A percentile compares a stretch with the other conserved stretches of the same genome.
These are phyloP conservation scores for Channa argus DNA, from an alignment of 2,113 vertebrate species.

Conservation along the genomic window DNA sequence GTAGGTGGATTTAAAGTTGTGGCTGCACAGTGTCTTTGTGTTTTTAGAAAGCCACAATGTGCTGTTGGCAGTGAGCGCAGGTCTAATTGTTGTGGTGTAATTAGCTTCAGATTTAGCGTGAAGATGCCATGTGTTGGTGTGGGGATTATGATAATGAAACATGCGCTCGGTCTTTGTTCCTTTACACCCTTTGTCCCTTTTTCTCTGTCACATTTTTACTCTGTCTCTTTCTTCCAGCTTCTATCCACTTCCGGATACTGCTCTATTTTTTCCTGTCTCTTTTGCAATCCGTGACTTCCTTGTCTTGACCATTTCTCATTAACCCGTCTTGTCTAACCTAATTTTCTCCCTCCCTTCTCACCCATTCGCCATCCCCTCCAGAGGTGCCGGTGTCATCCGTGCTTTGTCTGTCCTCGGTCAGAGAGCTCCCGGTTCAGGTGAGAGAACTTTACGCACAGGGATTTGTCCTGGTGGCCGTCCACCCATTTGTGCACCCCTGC, in stretches of 20 bases:
- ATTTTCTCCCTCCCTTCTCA: slow-evolving; percentile 10
- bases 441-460: slow-evolving; percentile 93
- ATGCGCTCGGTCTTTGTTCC: slow-evolving; percentile 53
- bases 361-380: slow-evolving; percentile 53
- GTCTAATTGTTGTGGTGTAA: slow-evolving; percentile 69
- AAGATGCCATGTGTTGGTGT: slow-evolving; percentile 71
- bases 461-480: slow-evolving; percentile 91
- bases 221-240: slow-evolving; percentile 36
- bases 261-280: not conserved
- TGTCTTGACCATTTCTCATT: slow-evolving; percentile 18
- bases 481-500: slow-evolving; percentile 92
- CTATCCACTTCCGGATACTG: slow-evolving; percentile 23
- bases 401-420: slow-evolving; percentile 90
- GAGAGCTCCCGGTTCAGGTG: slow-evolving; percentile 91
- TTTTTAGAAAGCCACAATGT: slow-evolving; percentile 39
- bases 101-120: slow-evolving; percentile 73
- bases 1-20: not conserved
- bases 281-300: slow-evolving; percentile 12
- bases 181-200: slow-evolving; percentile 50
- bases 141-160: slow-evolving; percentile 61
- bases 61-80: slow-evolving; percentile 48
- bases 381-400: slow-evolving; percentile 88
- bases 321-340: slow-evolving; percentile 22
- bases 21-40: not conserved
- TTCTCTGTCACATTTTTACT: not conserved